phyloP scores from a whole-genome alignment of 2,113 vertebrate genomes.

The Pachypanchax playfairii region DNA sequence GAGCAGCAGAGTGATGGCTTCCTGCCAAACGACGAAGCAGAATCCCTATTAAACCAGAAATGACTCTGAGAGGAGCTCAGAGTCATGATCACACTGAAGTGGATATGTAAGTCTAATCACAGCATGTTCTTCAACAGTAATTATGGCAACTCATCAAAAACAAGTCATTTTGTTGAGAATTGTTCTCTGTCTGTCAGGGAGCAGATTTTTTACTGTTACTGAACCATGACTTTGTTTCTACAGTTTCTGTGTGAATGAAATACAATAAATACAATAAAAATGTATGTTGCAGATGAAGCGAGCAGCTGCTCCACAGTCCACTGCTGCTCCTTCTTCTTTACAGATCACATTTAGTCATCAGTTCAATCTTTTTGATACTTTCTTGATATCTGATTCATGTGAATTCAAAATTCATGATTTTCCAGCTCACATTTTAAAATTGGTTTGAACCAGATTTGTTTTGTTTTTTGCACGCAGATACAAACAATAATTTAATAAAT shows the following conservation, averaged over 20 bases:
- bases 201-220: background rate
- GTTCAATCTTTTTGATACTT: too few relatives aligned
- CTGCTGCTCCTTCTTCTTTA: too few relatives aligned
- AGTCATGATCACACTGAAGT: conserved; percentile 12
- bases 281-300: too few relatives aligned
- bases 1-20: conserved; percentile 13
- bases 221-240: too few relatives aligned
- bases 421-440: too few relatives aligned
- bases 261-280: too few relatives aligned
- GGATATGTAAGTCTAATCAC: conserved; percentile 2
- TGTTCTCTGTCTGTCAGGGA: background rate
- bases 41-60: conserved; percentile 10
- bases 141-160: conserved; percentile 25
- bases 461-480: too few relatives aligned
- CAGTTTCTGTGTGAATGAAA: too few relatives aligned
- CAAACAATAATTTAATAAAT: too few relatives aligned
- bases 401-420: background rate
- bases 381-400: too few relatives aligned
- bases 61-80: conserved; percentile 42
- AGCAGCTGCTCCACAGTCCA: too few relatives aligned
- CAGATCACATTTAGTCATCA: too few relatives aligned
- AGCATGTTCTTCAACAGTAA: background rate
- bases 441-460: background rate
- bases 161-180: background rate
- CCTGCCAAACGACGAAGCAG: conserved; percentile 13